Evolutionary conservation across 2,113 vertebrate species (phyloP), one percentile per base, ranked within the genome.

Genomic region (Hydropotes inermis): DNA sequence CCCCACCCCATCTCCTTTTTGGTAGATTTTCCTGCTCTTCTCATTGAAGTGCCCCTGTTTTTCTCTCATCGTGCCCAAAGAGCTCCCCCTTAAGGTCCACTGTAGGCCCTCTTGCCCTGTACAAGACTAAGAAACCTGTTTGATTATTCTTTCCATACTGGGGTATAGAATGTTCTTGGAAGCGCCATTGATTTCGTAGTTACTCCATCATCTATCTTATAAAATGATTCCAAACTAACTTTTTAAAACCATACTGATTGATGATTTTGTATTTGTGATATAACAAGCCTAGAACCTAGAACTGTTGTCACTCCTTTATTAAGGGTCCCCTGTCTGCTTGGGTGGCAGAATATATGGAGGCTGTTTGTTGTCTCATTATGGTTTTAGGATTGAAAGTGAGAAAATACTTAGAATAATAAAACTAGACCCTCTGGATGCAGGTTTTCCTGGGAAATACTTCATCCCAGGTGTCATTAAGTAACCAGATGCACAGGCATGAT

Each of bases 1-100:
- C 36, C 43, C 27, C 30, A 43, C 14, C 27, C 70, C 58, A 55
- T 7, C 47, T 85, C 76, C 47, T 30, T 95, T 94, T 61, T 70
- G 84, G 91, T 95, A 96, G 95, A 83, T 95, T 96, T 96, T 94
- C 81, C 70, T 95, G 87, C 86, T 92, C 4, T 93, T 94, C 60
- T 96, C 43, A 21, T 79, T 86, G 92, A 85, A 85, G 82, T 82
- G 58, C 84, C 96, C 91, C 87, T 95, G 86, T 95, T 97, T 94
- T 97, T 96, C 85, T 98, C 96, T 97, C 88, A 57, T 91, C 45
- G 92, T 97, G 82, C 95, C 98, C 97, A 97, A 87, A 97, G 96
- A 97, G 93, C 52, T 95, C 95, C 74, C 76, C 86, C 33, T 52
- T 52, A 45, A 94, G 96, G 87, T 84, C 87, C 94, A 39, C 61